phyloP scores from a whole-genome alignment of 2,797 vertebrate genomes.

The Halcyon badia region DNA sequence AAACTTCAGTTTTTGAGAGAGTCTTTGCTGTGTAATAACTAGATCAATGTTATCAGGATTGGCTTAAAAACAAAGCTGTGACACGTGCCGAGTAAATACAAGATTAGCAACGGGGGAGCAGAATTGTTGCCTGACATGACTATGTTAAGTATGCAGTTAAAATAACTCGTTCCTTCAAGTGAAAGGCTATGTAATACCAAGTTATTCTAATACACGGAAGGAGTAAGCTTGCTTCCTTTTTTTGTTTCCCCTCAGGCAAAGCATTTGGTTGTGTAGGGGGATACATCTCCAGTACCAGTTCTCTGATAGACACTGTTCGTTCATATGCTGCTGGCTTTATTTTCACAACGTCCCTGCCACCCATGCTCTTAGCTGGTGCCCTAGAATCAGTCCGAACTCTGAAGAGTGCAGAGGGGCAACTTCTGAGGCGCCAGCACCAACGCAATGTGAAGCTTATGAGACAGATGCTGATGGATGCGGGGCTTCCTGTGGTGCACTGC shows the following conservation, averaged over 20 bases:
- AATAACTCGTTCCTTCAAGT: background rate
- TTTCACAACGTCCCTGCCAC: slow-evolving; percentile 90
- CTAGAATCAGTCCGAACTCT: slow-evolving; percentile 89
- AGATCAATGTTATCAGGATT: background rate
- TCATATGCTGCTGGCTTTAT: slow-evolving; percentile 87
- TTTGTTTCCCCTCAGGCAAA: slow-evolving; percentile 76
- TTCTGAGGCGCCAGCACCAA: slow-evolving; percentile 92
- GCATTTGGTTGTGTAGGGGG: slow-evolving; percentile 88
- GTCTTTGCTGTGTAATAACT: background rate
- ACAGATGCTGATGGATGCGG: slow-evolving; percentile 97
- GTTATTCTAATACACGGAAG: background rate
- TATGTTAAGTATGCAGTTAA: background rate
- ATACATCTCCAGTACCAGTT: slow-evolving; percentile 84
- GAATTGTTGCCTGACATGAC: background rate
- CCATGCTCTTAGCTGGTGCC: slow-evolving; percentile 94
- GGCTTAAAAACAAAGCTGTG: slow-evolving; percentile 31
- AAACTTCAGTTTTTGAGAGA: background rate
- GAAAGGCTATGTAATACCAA: background rate
- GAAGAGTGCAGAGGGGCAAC: slow-evolving; percentile 89
- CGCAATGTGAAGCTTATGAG: slow-evolving; percentile 95
- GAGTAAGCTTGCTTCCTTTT: background rate
- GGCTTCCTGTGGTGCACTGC: slow-evolving; percentile 94
- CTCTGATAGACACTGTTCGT: slow-evolving; percentile 84
- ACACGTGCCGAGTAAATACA: background rate
- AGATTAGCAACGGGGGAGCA: background rate